Conservation (phyloP, 2,113 vertebrate species). For the Stictonetta naevosa region DNA sequence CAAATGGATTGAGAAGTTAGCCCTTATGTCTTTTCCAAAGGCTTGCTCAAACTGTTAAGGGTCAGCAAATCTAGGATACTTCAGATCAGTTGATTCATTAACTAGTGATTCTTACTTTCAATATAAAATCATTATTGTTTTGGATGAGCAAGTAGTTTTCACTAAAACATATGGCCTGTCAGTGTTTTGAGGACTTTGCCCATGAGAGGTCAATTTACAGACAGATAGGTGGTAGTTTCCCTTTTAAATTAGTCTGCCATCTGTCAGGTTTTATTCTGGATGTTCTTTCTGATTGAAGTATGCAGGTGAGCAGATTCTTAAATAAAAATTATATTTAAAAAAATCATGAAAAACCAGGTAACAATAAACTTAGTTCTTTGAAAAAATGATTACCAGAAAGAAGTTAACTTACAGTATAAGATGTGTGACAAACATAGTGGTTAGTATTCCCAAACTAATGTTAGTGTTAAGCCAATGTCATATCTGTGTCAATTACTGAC, state of each 20-base stretch:
- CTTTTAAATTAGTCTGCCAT: slow-evolving; percentile 8
- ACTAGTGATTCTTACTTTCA: not conserved
- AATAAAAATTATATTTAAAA: not conserved
- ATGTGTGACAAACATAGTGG: not conserved
- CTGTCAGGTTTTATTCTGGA: slow-evolving; percentile 6
- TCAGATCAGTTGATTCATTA: not conserved
- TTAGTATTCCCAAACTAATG: not conserved
- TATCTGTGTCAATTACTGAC: not conserved
- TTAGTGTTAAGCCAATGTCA: not conserved
- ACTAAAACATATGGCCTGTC: not conserved
- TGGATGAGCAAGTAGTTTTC: not conserved
- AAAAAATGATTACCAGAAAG: not conserved
- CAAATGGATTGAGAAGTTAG: not conserved
- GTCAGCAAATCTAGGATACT: not conserved
- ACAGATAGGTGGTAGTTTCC: not conserved
- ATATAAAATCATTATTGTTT: not conserved
- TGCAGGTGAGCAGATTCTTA: not conserved
- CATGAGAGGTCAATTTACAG: not conserved
- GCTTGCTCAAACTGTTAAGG: not conserved
- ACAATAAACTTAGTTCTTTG: not conserved
- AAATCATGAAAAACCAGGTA: not conserved
- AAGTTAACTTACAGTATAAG: not conserved
- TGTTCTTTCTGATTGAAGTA: not conserved
- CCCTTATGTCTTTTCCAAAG: not conserved
- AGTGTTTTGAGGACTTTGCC: slow-evolving; percentile 6